Base-by-base conservation (phyloP, 2,888 invertebrate genomes). In the Biston stratarius region DNA sequence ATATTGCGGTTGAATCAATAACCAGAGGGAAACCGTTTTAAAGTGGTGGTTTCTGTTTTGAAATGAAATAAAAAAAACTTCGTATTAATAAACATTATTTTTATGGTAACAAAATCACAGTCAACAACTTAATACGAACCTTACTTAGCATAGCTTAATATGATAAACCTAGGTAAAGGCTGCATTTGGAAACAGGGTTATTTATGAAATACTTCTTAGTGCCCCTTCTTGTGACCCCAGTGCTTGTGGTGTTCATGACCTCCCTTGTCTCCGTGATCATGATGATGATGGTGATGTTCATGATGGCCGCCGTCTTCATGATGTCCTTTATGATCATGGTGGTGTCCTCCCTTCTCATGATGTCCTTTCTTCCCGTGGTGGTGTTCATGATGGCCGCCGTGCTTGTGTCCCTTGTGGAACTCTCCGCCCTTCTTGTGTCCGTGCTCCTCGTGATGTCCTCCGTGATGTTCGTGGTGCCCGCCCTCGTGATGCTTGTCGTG, bases 281-380 rank as follows among this genome's bases (percentile, higher is more conserved):
- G 95, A 71, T 96, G 96, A 87, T 97, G 96, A 67, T 95, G 95
- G 87, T 96, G 96, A 79, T 97, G 97, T 74, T 96, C 96, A 70
- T 97, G 96, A 79, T 97, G 97, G 45, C 97, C 97, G 45, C 95
- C 96, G 72, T 96, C 96, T 70, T 96, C 96, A 84, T 97, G 97
- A 87, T 97, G 97, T 11, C 97, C 97, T 79, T 96, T 96, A 80
- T 97, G 96, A 58, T 97, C 96, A 81, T 97, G 96, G 83, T 97
- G 96, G 84, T 97, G 97, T 76, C 96, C 96, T 45, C 97, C 97
- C 87, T 97, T 96, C 83, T 97, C 96, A 80, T 96, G 96, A 79
- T 96, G 96, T 1, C 97, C 97, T 87, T 97, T 97, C 92, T 97
- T 97, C 73, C 97, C 97, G 78, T 97, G 96, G 77, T 97, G 95